These are phyloP conservation scores for Tribolium madens DNA, from an alignment of 1,140 invertebrate species.

Conservation along the genomic window DNA sequence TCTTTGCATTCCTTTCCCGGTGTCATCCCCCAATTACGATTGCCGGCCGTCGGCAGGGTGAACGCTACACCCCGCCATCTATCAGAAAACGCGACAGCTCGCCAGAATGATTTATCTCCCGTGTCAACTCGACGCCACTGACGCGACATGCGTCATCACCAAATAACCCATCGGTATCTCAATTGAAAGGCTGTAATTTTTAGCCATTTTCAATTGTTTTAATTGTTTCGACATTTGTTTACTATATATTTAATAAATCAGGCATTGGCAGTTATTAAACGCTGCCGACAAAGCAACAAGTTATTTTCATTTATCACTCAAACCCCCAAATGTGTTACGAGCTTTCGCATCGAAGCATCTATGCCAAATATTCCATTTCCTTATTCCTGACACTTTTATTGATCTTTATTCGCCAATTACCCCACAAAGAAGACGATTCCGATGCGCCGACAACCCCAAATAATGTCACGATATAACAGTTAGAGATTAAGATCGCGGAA, in stretches of 20 bases:
- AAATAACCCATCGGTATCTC: conserved; percentile 56
- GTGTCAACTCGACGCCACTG: conserved; percentile 52
- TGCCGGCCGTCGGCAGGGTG: conserved; percentile 36
- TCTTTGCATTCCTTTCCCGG: conserved; percentile 61
- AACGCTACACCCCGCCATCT: conserved; percentile 39
- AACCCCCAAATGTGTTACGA: conserved; percentile 1
- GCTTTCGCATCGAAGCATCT: not conserved
- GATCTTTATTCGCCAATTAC: conserved; percentile 42
- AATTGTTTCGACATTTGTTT: conserved; percentile 17
- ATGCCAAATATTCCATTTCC: conserved; percentile 26
- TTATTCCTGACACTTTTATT: conserved; percentile 31
- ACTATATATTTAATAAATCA: conserved; percentile 42
- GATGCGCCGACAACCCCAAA: not conserved
- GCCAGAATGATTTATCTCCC: conserved; percentile 54
- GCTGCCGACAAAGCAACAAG: conserved; percentile 18
- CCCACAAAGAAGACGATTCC: not conserved
- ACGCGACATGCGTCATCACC: conserved; percentile 57
- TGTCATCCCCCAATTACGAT: conserved; percentile 53
- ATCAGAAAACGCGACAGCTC: conserved; percentile 52
- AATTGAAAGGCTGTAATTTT: conserved; percentile 55
- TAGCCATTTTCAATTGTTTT: conserved; percentile 34
- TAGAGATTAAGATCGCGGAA: conserved; percentile 16
- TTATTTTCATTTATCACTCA: conserved; percentile 24
- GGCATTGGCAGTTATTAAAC: conserved; percentile 25
- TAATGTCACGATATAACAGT: conserved; percentile 1